Conservation (phyloP, 1,140 invertebrate genomes). For the Drepana arcuata region DNA sequence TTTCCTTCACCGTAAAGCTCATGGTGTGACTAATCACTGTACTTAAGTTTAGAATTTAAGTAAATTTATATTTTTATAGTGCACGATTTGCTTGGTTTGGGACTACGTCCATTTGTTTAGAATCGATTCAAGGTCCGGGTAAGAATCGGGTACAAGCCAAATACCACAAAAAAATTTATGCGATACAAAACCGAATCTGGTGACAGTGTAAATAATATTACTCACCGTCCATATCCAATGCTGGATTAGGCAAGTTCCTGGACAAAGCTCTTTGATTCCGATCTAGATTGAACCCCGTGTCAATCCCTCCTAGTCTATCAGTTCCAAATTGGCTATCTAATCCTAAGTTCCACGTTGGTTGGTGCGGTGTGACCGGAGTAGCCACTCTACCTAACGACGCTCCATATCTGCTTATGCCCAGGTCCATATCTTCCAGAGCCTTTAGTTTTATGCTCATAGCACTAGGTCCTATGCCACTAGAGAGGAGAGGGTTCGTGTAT, state of each 20-base stretch:
- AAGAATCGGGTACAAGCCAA: no score
- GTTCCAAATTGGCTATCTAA: constrained; percentile 76
- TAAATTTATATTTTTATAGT: no score
- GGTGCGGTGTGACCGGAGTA: constrained; percentile 76
- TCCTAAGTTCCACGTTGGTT: constrained; percentile 71
- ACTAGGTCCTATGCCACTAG: constrained; percentile 63
- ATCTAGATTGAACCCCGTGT: constrained; percentile 71
- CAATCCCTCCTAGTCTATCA: constrained; percentile 71
- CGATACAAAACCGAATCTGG: no score
- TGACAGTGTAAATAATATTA: constrained; percentile 5
- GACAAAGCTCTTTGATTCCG: constrained; percentile 70
- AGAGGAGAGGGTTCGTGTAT: constrained; percentile 75
- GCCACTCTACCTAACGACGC: constrained; percentile 71
- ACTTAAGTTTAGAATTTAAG: no score
- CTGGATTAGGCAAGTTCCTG: constrained; percentile 66
- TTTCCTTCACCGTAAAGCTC: no score
- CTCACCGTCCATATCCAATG: constrained; percentile 74
- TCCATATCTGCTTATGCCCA: constrained; percentile 73
- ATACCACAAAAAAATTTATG: no score
- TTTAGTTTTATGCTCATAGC: constrained; percentile 78
- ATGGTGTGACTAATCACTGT: no score
- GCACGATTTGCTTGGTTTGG: no score
- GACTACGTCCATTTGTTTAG: no score
- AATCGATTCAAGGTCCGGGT: no score
- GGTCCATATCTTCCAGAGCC: constrained; percentile 78